These are phyloP conservation scores for Podarcis siculus DNA, from an alignment of 2,797 vertebrate species.

Conservation along the genomic window DNA sequence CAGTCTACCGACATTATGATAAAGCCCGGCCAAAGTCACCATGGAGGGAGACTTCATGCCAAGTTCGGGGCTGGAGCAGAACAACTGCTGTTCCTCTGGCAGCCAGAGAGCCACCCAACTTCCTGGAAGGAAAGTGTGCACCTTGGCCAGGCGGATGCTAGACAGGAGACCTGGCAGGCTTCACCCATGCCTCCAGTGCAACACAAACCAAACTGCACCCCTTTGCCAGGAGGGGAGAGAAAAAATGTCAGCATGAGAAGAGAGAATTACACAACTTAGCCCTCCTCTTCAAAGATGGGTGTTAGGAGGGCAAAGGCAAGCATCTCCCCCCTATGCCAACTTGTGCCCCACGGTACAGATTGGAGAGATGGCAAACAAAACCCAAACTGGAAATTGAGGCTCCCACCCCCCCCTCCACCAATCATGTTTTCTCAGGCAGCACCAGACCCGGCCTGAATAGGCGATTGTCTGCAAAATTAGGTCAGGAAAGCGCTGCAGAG, in stretches of 20 bases:
- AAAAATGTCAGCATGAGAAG: neutral
- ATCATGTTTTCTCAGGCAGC: neutral
- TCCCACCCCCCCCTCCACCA: neutral
- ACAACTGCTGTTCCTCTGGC: neutral
- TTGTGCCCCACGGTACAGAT: neutral
- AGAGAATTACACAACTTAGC: too few species aligned
- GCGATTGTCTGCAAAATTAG: constrained; percentile 6
- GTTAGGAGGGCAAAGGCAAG: neutral
- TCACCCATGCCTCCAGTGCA: neutral
- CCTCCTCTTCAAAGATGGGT: neutral
- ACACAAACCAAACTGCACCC: neutral
- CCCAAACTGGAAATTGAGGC: neutral
- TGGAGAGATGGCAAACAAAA: neutral
- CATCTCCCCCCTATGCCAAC: neutral
- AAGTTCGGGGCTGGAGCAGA: neutral
- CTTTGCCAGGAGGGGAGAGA: neutral
- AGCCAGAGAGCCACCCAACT: neutral
- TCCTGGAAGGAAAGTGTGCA: neutral
- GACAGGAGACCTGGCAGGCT: neutral
- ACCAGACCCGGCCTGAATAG: neutral
- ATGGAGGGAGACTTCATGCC: neutral
- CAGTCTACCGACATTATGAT: too few species aligned
- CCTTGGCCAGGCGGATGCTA: neutral
- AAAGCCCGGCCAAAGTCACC: neutral
- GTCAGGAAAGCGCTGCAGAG: constrained; percentile 4